Evolutionary conservation across 1,140 invertebrate species (phyloP), one percentile per base, ranked within the genome.

Genomic region (Sesamia nonagrioides): DNA sequence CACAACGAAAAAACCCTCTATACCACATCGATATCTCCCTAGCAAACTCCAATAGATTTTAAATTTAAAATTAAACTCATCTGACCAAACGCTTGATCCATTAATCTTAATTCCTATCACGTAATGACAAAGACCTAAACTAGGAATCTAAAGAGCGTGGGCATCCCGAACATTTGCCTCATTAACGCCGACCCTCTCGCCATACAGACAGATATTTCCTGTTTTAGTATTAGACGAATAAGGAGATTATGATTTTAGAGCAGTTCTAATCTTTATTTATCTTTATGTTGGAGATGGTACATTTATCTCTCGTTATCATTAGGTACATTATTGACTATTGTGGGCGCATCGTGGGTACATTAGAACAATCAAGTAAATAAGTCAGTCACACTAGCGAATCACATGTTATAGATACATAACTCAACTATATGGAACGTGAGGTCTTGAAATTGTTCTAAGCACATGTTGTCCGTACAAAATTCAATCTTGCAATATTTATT

Each of bases 111-210:
- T 74, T 56, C 71, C 40, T 58, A 45, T 75, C 40, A 75, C 72
- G 72, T 75, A 75, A 75, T 75, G 56, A 75, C 58, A 42, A 63
- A 75, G 56, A 75, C 58, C 73, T 75, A 75, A 58, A 58, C 66
- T 58, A 74, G 73, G 73, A 75, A 75, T 75, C 21, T 50, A 15
- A 48, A 13, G 42, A 69, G 37, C 15, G 37, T 17, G 5, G 73
- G 73, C 4, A 75, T 63, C 45, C 21, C 21, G 42, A 75, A 61
- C 56, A 63, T 75, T 75, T 63, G 45, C 73, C 21, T 75, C 42
- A 75, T 75, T 75, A 75, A 63, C 42, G 45, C 4, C 21, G 40
- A 75, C 42, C 73, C 73, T 63, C 63, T 75, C 18, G 18, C 56
- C 54, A 60, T 17, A 42, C 42, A 61, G 58, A 75, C 42, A 63